phyloP scores from a whole-genome alignment of 2,113 vertebrate genomes.

The Cyanoramphus novaezelandiae region DNA sequence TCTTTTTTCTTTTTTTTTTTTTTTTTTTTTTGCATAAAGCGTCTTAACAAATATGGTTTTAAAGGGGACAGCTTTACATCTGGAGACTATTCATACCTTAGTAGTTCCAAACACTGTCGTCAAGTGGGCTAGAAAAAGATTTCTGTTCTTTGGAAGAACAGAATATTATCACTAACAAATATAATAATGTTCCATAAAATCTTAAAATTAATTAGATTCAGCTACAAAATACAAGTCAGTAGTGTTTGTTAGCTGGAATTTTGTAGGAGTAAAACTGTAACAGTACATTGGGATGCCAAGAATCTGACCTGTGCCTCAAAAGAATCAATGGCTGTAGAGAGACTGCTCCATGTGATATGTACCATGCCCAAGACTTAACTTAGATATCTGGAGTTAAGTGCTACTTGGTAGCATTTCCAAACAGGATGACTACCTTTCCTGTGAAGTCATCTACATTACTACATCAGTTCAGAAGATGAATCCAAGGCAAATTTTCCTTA shows the following conservation, averaged over 20 bases:
- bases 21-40: neutral
- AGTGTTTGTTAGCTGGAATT: neutral
- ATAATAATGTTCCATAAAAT: neutral
- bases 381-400: neutral
- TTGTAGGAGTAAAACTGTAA: neutral
- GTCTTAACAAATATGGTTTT: neutral
- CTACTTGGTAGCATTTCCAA: neutral
- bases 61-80: neutral
- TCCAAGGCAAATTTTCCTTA: neutral
- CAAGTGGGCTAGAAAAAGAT: neutral
- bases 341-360: neutral
- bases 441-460: neutral
- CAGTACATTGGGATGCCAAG: neutral
- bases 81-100: neutral
- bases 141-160: neutral
- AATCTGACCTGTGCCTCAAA: neutral
- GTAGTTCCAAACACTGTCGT: neutral
- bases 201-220: neutral
- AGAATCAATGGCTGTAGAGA: neutral
- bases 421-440: neutral
- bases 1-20: too few species aligned
- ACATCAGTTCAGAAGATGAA: neutral
- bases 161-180: neutral
- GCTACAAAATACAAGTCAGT: neutral
- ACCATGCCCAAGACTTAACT: neutral